phyloP scores from a whole-genome alignment of 2,113 vertebrate genomes.

The Perognathus longimembris region DNA sequence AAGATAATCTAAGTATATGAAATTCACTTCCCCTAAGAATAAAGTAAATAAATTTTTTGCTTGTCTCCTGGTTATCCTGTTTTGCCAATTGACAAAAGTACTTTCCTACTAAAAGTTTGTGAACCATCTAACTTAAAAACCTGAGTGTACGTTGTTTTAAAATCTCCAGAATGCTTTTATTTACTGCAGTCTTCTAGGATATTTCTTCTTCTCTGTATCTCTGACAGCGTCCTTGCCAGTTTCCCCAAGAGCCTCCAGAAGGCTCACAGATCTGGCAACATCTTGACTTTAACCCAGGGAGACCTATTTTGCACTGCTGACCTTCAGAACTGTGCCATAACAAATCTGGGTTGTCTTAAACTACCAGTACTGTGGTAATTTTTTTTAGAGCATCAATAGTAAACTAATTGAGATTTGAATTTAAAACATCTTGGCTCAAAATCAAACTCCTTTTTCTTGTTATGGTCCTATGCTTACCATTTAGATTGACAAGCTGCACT shows the following conservation, averaged over 20 bases:
- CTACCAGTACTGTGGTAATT: background rate
- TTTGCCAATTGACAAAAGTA: background rate
- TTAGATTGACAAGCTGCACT: background rate
- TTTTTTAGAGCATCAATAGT: conserved; percentile 5
- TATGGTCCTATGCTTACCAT: background rate
- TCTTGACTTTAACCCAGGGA: conserved; percentile 24
- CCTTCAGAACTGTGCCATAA: background rate
- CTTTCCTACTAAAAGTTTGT: background rate
- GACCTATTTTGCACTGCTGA: background rate
- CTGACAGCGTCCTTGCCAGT: background rate
- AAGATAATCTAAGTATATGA: background rate
- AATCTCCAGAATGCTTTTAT: background rate
- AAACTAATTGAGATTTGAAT: background rate
- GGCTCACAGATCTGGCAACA: background rate
- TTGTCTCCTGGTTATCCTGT: background rate
- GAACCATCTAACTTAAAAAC: conserved; percentile 15
- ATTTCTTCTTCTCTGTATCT: background rate
- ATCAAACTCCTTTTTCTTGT: background rate
- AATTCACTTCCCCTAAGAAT: background rate
- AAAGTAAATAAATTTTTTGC: no score
- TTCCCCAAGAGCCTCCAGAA: background rate
- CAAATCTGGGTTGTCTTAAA: background rate
- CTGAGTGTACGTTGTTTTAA: background rate
- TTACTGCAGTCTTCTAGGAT: background rate
- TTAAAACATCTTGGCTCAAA: conserved; percentile 28